Evolutionary conservation across 2,797 vertebrate genomes (phyloP).

Genomic region (Fistularia tabacaria): DNA sequence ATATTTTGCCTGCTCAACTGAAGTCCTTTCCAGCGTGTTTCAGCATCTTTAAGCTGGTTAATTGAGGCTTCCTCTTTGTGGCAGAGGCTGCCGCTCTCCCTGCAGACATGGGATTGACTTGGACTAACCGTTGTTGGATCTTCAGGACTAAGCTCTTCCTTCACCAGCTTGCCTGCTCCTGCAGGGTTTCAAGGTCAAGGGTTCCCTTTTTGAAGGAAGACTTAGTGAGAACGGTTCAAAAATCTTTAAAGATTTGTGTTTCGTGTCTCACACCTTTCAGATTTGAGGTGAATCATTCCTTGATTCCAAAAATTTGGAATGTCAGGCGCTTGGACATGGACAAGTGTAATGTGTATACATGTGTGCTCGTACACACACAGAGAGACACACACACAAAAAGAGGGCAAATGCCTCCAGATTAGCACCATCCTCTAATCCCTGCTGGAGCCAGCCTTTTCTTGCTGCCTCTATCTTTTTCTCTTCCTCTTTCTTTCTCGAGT

Average conservation of each 20-base stretch:
- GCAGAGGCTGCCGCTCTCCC: constrained; percentile 72
- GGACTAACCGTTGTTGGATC: constrained; percentile 73
- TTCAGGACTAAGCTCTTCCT: constrained; percentile 79
- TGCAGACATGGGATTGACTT: constrained; percentile 85
- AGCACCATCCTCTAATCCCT: constrained; percentile 78
- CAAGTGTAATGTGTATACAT: constrained; percentile 19
- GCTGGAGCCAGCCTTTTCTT: constrained; percentile 59
- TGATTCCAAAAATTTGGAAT: constrained; percentile 11
- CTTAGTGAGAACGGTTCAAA: neutral
- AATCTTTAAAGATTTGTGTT: neutral
- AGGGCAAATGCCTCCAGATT: constrained; percentile 79
- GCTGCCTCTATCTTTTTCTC: constrained; percentile 51
- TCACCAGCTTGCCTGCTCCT: constrained; percentile 56
- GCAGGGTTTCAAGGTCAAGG: constrained; percentile 52
- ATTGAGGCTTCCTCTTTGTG: constrained; percentile 76
- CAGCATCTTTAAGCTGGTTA: constrained; percentile 73
- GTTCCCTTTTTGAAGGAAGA: constrained; percentile 20
- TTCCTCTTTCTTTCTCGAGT: constrained; percentile 49
- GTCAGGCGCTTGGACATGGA: constrained; percentile 20
- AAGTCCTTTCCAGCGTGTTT: constrained; percentile 66
- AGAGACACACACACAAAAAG: constrained; percentile 28
- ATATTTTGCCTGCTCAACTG: constrained; percentile 27
- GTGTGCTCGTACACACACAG: constrained; percentile 12
- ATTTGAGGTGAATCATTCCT: constrained; percentile 1
- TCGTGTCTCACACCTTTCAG: constrained; percentile 3